These are phyloP conservation scores for Ephialtes manifestator DNA, from an alignment of 2,888 invertebrate species.

Conservation along the genomic window DNA sequence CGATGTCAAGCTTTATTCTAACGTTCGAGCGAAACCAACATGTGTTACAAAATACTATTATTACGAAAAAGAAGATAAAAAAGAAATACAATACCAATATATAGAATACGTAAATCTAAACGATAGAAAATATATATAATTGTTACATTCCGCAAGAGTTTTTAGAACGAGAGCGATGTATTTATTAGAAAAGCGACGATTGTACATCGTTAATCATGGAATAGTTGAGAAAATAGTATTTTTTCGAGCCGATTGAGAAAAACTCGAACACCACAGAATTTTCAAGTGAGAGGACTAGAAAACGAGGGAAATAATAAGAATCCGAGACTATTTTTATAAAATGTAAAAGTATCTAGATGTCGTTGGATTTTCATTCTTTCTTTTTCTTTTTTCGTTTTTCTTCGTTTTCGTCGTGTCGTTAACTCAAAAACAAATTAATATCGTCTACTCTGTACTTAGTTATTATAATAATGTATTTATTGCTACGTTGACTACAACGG, in stretches of 20 bases:
- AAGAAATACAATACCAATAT: conserved; percentile 30
- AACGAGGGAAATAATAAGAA: conserved; percentile 27
- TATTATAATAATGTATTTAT: conserved; percentile 51
- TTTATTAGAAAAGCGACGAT: conserved; percentile 46
- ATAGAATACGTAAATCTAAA: conserved; percentile 8
- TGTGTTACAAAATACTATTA: conserved; percentile 54
- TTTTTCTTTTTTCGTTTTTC: conserved; percentile 13
- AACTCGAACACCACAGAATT: conserved; percentile 33
- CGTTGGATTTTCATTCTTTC: conserved; percentile 20
- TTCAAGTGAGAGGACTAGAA: conserved; percentile 14
- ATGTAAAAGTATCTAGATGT: conserved; percentile 30
- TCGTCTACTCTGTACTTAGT: conserved; percentile 25
- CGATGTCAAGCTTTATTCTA: conserved; percentile 38
- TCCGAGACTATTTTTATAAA: conserved; percentile 61
- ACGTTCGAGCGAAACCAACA: conserved; percentile 47
- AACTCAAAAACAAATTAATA: not conserved
- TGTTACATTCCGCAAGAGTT: conserved; percentile 49
- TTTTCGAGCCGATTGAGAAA: conserved; percentile 43
- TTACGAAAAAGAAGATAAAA: conserved; percentile 10
- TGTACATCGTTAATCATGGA: conserved; percentile 39
- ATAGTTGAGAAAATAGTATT: conserved; percentile 37
- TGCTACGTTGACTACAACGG: conserved; percentile 28
- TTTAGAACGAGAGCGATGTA: conserved; percentile 38
- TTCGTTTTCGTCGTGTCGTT: conserved; percentile 1
- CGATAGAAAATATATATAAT: conserved; percentile 45